Evolutionary conservation across 1,140 invertebrate genomes (phyloP), one percentile per base, ranked within the genome.

Genomic region (Drosophila dunni): DNA sequence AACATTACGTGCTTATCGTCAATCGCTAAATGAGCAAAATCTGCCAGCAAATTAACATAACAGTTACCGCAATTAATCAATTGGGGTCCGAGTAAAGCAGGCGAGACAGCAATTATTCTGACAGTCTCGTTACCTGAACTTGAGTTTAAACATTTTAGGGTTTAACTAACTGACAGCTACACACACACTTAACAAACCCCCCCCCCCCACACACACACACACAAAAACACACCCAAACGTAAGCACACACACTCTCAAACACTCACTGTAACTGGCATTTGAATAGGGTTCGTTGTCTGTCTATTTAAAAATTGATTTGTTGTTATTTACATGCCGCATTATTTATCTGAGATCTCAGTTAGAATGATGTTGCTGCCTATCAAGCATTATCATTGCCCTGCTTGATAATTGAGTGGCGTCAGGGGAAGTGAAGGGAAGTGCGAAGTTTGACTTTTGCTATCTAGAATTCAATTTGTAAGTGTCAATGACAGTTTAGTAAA

Each of bases 281-380:
- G 70, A 82, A 82, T 75, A 88, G 81, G 81, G 81, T 84, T 81
- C 81, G 75, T 66, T 81, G 64, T 51, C 24, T 65, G 33, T 48
- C 44, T 86, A 83, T 86, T 88, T 83, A 83, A 86, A 88, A 86
- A 79, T 86, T 83, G 79, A 86, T 88, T 86, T 88, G 83, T 86
- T 86, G 79, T 86, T 88, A 86, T 88, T 88, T 83, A 86, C 83
- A 86, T 86, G 76, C 79, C 62, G 65, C 82, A 88, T 86, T 86
- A 82, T 88, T 88, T 82, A 81, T 86, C 80, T 81, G 50, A 67
- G 68, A 73, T 81, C 69, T 75, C 51, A 75, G 60, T 79, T 54
- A 64, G 69, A 62, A 61, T 42, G 57, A 48, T 72, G 66, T 67
- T 60, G 42, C 44, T 76, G 63, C 44, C 67, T 36, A 56, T 50